Evolutionary conservation across 2,113 vertebrate species (phyloP).

Genomic region (Coturnix japonica): DNA sequence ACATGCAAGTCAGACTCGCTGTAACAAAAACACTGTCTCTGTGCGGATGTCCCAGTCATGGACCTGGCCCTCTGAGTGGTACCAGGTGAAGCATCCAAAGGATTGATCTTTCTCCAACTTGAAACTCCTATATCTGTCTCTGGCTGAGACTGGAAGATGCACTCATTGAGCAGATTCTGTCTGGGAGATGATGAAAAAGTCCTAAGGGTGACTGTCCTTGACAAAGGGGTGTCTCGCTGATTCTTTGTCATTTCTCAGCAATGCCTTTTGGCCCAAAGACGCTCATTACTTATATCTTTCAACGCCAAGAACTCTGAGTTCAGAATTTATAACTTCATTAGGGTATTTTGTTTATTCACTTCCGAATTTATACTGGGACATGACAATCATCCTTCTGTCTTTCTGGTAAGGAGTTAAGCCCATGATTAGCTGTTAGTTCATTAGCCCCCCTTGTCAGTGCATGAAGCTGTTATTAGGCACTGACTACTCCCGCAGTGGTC

Average conservation of each 20-base stretch:
- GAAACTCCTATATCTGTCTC: background rate
- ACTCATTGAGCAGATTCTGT: background rate
- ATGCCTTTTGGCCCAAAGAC: background rate
- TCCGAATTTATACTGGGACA: background rate
- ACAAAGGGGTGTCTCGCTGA: background rate
- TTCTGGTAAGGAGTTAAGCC: background rate
- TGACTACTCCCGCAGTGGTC: background rate
- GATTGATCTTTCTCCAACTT: background rate
- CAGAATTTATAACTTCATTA: background rate
- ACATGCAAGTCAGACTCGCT: background rate
- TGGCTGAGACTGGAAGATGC: background rate
- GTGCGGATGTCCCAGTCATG: fast-evolving
- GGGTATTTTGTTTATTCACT: background rate
- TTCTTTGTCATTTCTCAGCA: background rate
- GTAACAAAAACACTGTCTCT: background rate
- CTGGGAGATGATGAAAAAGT: background rate
- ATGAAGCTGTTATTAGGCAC: background rate
- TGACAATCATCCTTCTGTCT: background rate
- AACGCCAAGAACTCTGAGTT: background rate
- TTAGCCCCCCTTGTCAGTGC: background rate
- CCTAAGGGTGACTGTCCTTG: background rate
- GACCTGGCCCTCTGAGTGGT: fast-evolving
- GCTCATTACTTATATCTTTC: background rate
- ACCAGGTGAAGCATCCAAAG: background rate
- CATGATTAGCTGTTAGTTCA: background rate